Evolutionary conservation across 2,797 vertebrate genomes (phyloP).

Genomic region (Arnoldichthys spilopterus): DNA sequence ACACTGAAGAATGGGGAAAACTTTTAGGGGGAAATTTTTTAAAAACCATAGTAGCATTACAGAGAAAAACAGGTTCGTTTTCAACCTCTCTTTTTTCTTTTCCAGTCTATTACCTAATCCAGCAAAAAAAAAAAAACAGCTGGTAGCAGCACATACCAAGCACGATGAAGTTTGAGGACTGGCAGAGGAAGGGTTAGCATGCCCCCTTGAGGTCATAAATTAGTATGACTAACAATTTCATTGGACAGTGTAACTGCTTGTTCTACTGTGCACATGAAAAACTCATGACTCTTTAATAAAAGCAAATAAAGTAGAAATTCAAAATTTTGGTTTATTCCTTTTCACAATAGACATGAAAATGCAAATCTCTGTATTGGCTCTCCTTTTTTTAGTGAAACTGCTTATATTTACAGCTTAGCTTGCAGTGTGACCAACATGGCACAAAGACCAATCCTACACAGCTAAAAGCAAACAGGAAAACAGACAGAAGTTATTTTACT

Average conservation of each 20-base stretch:
- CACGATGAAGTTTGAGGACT: too few species aligned
- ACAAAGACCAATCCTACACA: not conserved
- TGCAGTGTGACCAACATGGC: not conserved
- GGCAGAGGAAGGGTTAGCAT: conserved; percentile 35
- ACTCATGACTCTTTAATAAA: too few species aligned
- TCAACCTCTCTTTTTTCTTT: too few species aligned
- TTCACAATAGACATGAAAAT: conserved; percentile 20
- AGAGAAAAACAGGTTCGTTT: too few species aligned
- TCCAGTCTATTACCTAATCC: not conserved
- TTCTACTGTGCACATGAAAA: too few species aligned
- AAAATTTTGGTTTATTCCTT: conserved; percentile 67
- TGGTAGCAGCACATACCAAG: too few species aligned
- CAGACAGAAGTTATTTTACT: not conserved
- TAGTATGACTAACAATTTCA: too few species aligned
- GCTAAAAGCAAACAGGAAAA: not conserved
- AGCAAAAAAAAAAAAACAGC: too few species aligned
- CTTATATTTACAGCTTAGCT: conserved; percentile 1
- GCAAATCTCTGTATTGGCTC: not conserved
- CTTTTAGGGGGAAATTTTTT: too few species aligned
- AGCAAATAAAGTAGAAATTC: not conserved
- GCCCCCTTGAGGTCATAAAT: conserved; percentile 67
- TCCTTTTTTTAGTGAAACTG: not conserved
- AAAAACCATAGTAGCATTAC: too few species aligned
- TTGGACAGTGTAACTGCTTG: too few species aligned
- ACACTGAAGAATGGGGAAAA: too few species aligned